These are phyloP conservation scores for Palaemon carinicauda DNA, from an alignment of 1,140 invertebrate genomes.

Conservation along the genomic window DNA sequence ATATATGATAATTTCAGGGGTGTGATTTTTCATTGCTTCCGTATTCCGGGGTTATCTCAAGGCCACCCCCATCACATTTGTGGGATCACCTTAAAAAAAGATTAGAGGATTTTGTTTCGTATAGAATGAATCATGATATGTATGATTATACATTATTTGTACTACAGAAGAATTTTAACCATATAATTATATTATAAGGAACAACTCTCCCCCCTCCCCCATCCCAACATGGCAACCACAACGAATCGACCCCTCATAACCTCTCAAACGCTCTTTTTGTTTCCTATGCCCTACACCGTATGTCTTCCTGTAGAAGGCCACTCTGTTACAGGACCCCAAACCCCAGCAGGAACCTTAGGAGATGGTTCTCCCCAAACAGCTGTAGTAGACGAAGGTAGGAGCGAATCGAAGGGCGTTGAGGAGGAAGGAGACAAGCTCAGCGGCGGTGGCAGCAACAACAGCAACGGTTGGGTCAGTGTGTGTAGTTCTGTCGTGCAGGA, in stretches of 20 bases:
- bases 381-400: not conserved
- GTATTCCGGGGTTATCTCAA: too few species aligned
- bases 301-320: not conserved
- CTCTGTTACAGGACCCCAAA: not conserved
- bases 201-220: not conserved
- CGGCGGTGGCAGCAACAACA: not conserved
- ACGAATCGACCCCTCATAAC: not conserved
- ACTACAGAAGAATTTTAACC: too few species aligned
- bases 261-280: slow-evolving; percentile 29
- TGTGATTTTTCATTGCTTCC: too few species aligned
- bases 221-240: not conserved
- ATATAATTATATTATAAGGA: too few species aligned
- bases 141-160: too few species aligned
- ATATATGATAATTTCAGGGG: too few species aligned
- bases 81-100: too few species aligned
- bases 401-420: not conserved
- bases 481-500: slow-evolving; percentile 22
- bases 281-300: slow-evolving; percentile 14
- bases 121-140: too few species aligned
- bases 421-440: not conserved
- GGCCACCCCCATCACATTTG: too few species aligned
- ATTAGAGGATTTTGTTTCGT: too few species aligned
- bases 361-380: not conserved
- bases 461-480: slow-evolving; percentile 32
- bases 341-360: not conserved